phyloP scores from a whole-genome alignment of 2,113 vertebrate genomes.

The Gambusia affinis region DNA sequence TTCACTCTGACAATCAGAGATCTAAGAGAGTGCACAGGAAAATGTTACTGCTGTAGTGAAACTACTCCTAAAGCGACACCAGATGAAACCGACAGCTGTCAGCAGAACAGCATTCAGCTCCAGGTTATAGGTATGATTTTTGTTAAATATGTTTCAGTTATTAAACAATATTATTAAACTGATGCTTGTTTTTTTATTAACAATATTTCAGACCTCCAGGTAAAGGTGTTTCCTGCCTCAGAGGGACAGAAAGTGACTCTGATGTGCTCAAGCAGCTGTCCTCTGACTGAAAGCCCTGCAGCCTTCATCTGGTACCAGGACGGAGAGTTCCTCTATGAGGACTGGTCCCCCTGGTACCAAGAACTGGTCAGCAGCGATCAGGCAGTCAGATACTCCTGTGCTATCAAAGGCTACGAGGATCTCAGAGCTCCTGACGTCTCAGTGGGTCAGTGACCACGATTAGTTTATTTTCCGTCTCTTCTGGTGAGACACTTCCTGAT shows the following conservation, averaged over 20 bases:
- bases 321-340: slow-evolving; percentile 39
- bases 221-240: no score
- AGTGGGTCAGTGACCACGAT: slow-evolving; percentile 31
- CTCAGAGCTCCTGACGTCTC: slow-evolving; percentile 22
- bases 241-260: no score
- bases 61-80: rapidly evolving
- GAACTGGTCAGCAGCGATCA: slow-evolving; percentile 39
- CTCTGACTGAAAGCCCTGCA: no score
- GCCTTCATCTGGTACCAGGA: slow-evolving; percentile 19
- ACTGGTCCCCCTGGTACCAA: slow-evolving; percentile 39
- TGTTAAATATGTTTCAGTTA: no score
- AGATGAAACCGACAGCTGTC: not conserved
- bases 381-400: slow-evolving; percentile 47
- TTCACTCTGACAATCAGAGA: slow-evolving; percentile 13
- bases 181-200: not conserved
- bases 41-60: not conserved
- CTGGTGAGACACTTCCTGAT: rapidly evolving
- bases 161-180: not conserved
- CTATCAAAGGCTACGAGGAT: slow-evolving; percentile 24
- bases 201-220: slow-evolving; percentile 16
- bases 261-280: no score
- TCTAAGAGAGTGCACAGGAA: not conserved
- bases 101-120: not conserved
- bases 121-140: slow-evolving; percentile 14
- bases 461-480: not conserved